These are phyloP conservation scores for Fissipunctia ypsillon DNA, from an alignment of 2,888 invertebrate species.

Conservation along the genomic window DNA sequence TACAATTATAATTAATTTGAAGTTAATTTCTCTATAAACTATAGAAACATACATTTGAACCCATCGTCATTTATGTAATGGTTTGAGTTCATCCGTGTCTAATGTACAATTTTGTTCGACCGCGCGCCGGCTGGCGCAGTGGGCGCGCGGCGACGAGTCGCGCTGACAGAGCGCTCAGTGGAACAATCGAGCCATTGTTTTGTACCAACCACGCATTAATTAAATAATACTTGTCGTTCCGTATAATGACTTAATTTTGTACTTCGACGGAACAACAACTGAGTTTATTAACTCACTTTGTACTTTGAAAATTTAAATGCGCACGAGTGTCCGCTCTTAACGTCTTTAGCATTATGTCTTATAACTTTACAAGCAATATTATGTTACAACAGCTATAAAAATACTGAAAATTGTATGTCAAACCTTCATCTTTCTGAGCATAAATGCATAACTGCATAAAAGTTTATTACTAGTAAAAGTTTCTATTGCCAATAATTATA, in stretches of 20 bases:
- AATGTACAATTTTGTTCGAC: slow-evolving; percentile 49
- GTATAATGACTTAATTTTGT: slow-evolving; percentile 80
- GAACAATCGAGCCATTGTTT: slow-evolving; percentile 82
- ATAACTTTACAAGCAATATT: slow-evolving; percentile 68
- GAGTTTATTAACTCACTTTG: slow-evolving; percentile 66
- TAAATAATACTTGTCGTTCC: slow-evolving; percentile 78
- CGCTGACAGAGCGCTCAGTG: slow-evolving; percentile 65
- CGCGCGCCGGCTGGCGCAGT: slow-evolving; percentile 30
- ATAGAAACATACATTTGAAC: slow-evolving; percentile 22
- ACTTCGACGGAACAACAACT: slow-evolving; percentile 66
- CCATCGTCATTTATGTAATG: slow-evolving; percentile 35
- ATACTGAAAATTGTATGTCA: slow-evolving; percentile 57
- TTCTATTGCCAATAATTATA: slow-evolving; percentile 68
- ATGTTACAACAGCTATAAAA: slow-evolving; percentile 69
- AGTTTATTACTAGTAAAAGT: slow-evolving; percentile 66
- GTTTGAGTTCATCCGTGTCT: slow-evolving; percentile 48
- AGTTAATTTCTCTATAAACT: slow-evolving; percentile 21
- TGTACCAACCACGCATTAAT: slow-evolving; percentile 78
- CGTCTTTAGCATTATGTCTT: slow-evolving; percentile 58
- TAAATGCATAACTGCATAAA: slow-evolving; percentile 60
- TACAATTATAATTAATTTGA: slow-evolving; percentile 19
- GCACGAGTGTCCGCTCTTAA: slow-evolving; percentile 56
- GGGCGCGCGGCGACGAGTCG: slow-evolving; percentile 64
- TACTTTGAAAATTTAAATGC: slow-evolving; percentile 62
- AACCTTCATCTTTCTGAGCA: slow-evolving; percentile 58